phyloP scores from a whole-genome alignment of 2,113 vertebrate genomes.

The Saguinus midas region DNA sequence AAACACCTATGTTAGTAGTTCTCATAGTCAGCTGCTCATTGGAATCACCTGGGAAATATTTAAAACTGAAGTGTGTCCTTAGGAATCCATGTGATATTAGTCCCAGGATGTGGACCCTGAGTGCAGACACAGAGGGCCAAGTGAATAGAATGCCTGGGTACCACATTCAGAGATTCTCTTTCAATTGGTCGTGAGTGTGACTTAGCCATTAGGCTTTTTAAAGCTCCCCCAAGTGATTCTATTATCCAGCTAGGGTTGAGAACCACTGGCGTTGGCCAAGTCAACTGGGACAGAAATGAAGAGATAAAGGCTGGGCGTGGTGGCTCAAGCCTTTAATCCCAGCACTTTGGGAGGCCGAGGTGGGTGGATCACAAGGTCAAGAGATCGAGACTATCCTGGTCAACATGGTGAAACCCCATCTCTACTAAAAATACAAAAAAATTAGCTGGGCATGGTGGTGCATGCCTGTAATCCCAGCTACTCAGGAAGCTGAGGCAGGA shows the following conservation, averaged over 20 bases:
- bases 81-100: neutral
- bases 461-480: too few species aligned
- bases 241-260: neutral
- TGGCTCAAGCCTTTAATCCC: too few species aligned
- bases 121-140: neutral
- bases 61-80: neutral
- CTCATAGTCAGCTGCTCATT: neutral
- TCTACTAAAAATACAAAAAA: too few species aligned
- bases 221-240: neutral
- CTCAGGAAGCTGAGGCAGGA: too few species aligned
- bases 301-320: neutral
- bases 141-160: neutral
- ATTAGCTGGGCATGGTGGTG: too few species aligned
- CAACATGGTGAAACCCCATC: too few species aligned
- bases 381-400: too few species aligned
- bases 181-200: neutral
- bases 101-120: neutral
- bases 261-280: neutral
- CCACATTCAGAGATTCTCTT: neutral
- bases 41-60: neutral
- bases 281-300: neutral
- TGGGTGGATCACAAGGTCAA: too few species aligned
- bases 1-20: neutral
- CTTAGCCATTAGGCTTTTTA: neutral
- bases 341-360: too few species aligned